Conservation (phyloP, 2,113 vertebrate species). For the Hylia prasina region DNA sequence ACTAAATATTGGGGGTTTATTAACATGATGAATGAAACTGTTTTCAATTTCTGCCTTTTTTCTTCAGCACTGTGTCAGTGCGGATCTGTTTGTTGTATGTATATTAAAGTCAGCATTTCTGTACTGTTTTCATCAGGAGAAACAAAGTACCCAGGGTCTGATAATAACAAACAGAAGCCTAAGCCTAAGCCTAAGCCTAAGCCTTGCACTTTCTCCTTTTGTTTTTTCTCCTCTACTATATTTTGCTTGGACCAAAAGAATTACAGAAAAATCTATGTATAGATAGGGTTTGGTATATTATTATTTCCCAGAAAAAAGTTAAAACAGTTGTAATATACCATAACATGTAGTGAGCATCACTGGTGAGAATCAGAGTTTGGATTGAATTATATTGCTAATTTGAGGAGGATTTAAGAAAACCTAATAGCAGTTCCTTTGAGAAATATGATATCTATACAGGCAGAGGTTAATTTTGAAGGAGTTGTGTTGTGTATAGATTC, state of each 20-base stretch:
- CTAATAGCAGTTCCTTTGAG: background rate
- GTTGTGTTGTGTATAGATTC: background rate
- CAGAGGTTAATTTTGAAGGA: background rate
- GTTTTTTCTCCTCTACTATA: background rate
- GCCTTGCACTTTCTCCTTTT: background rate
- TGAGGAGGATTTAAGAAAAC: background rate
- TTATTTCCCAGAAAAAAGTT: background rate
- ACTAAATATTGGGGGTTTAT: background rate
- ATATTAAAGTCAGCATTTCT: background rate
- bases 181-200: background rate
- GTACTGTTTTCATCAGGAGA: background rate
- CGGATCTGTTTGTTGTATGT: background rate
- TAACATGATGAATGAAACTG: background rate
- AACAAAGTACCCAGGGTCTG: background rate
- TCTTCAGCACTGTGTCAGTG: background rate
- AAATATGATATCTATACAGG: background rate
- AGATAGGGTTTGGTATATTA: background rate
- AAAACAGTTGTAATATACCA: background rate
- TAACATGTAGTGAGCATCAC: background rate
- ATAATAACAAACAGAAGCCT: background rate
- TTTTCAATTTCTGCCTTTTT: background rate
- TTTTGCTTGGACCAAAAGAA: background rate
- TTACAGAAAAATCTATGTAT: background rate
- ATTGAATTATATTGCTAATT: background rate
- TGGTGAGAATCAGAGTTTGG: background rate